These are phyloP conservation scores for Danaus melanippus DNA, from an alignment of 1,140 invertebrate genomes.

Conservation along the genomic window DNA sequence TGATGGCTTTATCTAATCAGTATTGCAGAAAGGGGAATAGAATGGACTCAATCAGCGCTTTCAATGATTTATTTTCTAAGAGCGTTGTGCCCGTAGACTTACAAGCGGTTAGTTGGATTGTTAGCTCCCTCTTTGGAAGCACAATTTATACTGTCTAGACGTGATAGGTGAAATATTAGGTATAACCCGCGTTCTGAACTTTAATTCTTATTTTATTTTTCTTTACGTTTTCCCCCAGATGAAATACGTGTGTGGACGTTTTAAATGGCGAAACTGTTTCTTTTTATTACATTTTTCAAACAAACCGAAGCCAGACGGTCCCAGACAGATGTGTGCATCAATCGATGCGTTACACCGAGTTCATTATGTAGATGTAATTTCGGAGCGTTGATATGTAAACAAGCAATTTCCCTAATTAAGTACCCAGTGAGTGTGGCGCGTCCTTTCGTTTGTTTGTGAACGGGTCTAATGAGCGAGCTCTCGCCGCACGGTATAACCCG, in stretches of 20 bases:
- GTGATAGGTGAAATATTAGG: constrained; percentile 25
- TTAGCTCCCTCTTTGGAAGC: constrained; percentile 27
- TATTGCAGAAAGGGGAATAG: constrained; percentile 9
- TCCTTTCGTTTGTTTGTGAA: constrained; percentile 33
- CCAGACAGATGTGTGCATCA: constrained; percentile 8
- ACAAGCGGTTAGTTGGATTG: constrained; percentile 24
- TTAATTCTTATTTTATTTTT: not conserved
- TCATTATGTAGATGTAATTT: constrained; percentile 35
- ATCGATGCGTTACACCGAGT: constrained; percentile 11
- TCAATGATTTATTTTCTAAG: constrained; percentile 28
- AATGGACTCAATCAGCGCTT: constrained; percentile 20
- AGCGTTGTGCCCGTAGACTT: constrained; percentile 18
- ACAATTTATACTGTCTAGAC: constrained; percentile 31
- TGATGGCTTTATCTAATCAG: constrained; percentile 6
- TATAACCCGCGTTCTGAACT: constrained; percentile 16
- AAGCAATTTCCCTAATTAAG: constrained; percentile 60
- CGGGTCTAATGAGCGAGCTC: constrained; percentile 34
- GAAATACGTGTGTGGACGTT: not conserved
- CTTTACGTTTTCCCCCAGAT: not conserved
- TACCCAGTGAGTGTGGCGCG: constrained; percentile 33
- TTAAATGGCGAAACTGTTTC: no score
- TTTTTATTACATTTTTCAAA: constrained; percentile 4
- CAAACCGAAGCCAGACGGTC: not conserved
- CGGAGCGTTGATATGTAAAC: constrained; percentile 39
- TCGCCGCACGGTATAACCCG: constrained; percentile 15